Evolutionary conservation across 2,888 invertebrate species (phyloP), one percentile per base, ranked within the genome.

Genomic region (Acanthosepion pharaonis): DNA sequence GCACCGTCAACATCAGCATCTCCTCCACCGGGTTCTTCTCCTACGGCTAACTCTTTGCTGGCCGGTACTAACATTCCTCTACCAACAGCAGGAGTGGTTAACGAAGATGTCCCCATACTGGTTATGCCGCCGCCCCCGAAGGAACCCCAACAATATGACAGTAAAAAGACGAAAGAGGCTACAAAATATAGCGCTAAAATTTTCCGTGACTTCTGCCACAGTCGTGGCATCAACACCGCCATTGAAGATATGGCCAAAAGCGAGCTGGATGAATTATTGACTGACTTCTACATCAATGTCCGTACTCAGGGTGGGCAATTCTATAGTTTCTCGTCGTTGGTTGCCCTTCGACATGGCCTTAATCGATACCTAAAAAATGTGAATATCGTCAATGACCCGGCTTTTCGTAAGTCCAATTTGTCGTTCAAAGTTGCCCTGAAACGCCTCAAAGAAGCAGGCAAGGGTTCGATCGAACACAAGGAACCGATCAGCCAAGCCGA

Each of bases 361-460:
- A 94, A 94, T 55, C 94, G 94, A 5, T 94, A 94, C 94, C 94
- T 94, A 42, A 94, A 94, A 94, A 94, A 28, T 64, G 64, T 64
- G 59, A 94, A 94, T 64, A 94, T 94, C 55, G 94, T 94, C 42
- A 94, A 94, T 64, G 94, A 94, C 94, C 94, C 94, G 94, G 94
- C 94, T 55, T 94, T 94, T 48, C 94, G 94, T 25, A 94, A 94
- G 55, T 94, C 94, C 5, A 94, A 55, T 64, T 18, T 94, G 23
- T 64, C 94, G n/a, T 94, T 94, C 42, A 94, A 94, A 94, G 94
- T 94, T 28, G 94, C 94, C 48, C 59, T 94, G 64, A 94, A 94
- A 25, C 55, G 94, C 15, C 94, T 94, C 53, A 94, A 94, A 48
- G 94, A 94, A 64, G 94, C 94, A 15, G 94, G 94, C 6, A 94